phyloP scores from a whole-genome alignment of 1,140 invertebrate genomes.

The Bombus ignitus region DNA sequence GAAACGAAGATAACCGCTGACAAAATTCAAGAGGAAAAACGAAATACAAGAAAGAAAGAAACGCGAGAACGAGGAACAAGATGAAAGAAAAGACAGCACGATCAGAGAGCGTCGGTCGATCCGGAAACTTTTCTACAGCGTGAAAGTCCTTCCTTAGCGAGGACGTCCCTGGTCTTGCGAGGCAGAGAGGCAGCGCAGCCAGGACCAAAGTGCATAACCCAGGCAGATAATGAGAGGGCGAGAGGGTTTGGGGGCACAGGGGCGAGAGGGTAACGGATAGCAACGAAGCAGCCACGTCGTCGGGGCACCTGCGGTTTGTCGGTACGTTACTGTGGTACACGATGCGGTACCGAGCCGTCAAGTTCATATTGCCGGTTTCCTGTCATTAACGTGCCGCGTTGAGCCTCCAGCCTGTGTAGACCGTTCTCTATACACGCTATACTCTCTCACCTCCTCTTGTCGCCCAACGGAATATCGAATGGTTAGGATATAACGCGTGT shows the following conservation, averaged over 20 bases:
- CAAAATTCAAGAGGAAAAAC: too few species aligned
- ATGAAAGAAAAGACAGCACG: not conserved
- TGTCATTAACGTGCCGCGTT: conserved; percentile 81
- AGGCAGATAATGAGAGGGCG: conserved; percentile 38
- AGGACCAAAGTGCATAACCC: not conserved
- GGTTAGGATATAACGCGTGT: not conserved
- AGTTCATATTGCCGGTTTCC: conserved; percentile 83
- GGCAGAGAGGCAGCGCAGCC: not conserved
- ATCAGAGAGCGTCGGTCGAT: not conserved
- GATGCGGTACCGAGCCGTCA: conserved; percentile 80
- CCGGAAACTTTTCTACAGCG: not conserved
- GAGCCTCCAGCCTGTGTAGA: conserved; percentile 56
- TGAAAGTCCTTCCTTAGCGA: conserved; percentile 32
- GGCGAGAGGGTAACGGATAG: conserved; percentile 33
- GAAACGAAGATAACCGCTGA: too few species aligned
- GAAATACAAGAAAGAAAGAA: not conserved
- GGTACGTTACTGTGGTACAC: conserved; percentile 73
- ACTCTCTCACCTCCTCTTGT: not conserved
- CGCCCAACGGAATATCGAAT: conserved; percentile 16
- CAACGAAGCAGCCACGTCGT: conserved; percentile 35
- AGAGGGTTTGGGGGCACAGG: not conserved
- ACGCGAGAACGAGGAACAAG: not conserved
- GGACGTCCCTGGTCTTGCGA: not conserved
- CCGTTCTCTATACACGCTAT: not conserved
- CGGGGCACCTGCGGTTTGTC: conserved; percentile 70